phyloP scores from a whole-genome alignment of 2,113 vertebrate genomes.

The Sakesphorus luctuosus region DNA sequence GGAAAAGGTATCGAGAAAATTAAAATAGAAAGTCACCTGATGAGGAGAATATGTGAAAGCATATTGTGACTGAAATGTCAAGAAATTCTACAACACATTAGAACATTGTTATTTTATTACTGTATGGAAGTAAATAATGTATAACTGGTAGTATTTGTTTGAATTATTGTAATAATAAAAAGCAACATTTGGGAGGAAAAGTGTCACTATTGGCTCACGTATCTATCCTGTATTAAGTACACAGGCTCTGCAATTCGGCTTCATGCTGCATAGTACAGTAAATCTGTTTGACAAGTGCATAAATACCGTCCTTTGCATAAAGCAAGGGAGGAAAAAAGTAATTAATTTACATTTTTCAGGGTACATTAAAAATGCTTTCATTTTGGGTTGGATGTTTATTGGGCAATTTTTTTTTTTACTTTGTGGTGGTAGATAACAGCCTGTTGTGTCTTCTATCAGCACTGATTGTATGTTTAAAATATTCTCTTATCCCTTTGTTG shows the following conservation, averaged over 20 bases:
- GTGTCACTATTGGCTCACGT: not conserved
- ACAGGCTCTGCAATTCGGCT: not conserved
- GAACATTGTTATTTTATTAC: not conserved
- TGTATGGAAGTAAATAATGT: not conserved
- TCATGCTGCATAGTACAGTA: not conserved
- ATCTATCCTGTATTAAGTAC: not conserved
- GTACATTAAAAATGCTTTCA: not conserved
- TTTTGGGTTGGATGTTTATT: not conserved
- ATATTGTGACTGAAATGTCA: not conserved
- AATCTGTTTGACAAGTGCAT: not conserved
- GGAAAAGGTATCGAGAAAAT: not conserved
- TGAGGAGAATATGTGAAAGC: not conserved
- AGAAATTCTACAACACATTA: not conserved
- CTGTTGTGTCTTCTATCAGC: not conserved
- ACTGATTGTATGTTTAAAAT: not conserved
- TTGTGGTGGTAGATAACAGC: not conserved
- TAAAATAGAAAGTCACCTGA: not conserved
- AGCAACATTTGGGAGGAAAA: not conserved
- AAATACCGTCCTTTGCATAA: not conserved
- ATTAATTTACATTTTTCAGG: not conserved
- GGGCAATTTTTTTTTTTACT: not conserved
- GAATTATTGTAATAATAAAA: not conserved
- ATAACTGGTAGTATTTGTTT: not conserved
- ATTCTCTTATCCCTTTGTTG: not conserved
- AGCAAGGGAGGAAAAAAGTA: not conserved